Percentiles rank a stretch among this genome's conserved stretches.
Evolutionary conservation across 2,888 invertebrate genomes (phyloP).

Genomic region (Eristalinus aeneus): DNA sequence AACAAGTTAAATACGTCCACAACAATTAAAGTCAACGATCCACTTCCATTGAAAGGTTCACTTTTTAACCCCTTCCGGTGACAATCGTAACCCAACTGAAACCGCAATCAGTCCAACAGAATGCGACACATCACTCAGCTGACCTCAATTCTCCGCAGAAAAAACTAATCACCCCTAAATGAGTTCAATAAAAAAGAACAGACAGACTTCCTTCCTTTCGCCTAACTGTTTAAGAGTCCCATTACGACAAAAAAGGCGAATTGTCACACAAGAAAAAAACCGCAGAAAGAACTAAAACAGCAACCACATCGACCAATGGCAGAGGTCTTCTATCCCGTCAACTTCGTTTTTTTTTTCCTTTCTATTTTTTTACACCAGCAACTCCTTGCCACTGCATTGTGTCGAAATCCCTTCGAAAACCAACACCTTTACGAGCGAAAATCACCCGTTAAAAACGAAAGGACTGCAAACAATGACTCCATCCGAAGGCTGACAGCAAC

Average conservation of each 20-base stretch:
- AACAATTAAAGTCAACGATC: constrained; percentile 9
- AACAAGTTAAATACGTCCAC: background rate
- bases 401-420: constrained; percentile 35
- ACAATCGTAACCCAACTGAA: background rate
- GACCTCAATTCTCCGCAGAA: background rate
- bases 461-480: constrained; percentile 49
- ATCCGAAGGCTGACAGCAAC: constrained; percentile 14
- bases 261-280: constrained; percentile 11
- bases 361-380: constrained; percentile 25
- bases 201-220: background rate
- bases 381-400: constrained; percentile 33
- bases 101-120: background rate
- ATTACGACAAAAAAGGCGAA: background rate
- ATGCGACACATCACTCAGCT: background rate
- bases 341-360: background rate
- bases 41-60: background rate
- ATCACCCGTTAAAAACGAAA: constrained; percentile 65
- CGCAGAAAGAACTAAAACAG: constrained; percentile 22
- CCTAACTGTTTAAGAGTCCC: background rate
- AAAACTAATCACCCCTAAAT: background rate
- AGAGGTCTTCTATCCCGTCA: background rate
- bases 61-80: background rate
- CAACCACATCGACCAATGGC: background rate
- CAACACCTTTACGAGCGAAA: constrained; percentile 60
- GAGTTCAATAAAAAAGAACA: background rate